Evolutionary conservation across 2,888 invertebrate species (phyloP).

Genomic region (Trisateles emortualis): DNA sequence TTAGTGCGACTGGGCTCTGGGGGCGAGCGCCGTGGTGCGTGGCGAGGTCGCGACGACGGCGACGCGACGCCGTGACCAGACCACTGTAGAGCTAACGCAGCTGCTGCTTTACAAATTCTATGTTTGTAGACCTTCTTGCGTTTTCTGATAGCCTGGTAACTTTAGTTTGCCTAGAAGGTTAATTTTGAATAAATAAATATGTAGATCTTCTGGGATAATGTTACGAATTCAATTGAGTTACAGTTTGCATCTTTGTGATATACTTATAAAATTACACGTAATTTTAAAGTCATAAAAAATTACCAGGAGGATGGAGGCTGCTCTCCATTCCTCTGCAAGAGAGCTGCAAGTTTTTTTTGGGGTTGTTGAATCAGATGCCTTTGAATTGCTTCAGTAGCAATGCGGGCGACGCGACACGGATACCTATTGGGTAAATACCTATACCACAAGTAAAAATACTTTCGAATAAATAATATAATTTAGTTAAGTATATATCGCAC

Average conservation of each 20-base stretch:
- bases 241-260: too few species aligned
- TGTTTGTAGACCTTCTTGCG: background rate
- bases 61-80: constrained; percentile 23
- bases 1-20: constrained; percentile 63
- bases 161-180: background rate
- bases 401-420: too few species aligned
- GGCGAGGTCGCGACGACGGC: constrained; percentile 46
- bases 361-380: too few species aligned
- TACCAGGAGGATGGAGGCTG: too few species aligned
- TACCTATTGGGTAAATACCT: background rate
- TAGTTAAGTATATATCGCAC: too few species aligned
- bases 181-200: background rate
- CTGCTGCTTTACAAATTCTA: background rate
- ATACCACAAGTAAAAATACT: background rate
- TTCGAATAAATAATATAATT: constrained; percentile 2
- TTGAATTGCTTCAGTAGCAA: too few species aligned
- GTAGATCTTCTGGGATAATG: too few species aligned
- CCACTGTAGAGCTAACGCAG: constrained; percentile 4
- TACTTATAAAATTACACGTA: too few species aligned
- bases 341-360: too few species aligned
- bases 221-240: too few species aligned
- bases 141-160: constrained; percentile 9
- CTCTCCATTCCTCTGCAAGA: too few species aligned
- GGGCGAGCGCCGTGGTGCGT: constrained; percentile 59
- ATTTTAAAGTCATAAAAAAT: too few species aligned